Conservation (phyloP, 2,797 vertebrate species). For the Passerculus sandwichensis region DNA sequence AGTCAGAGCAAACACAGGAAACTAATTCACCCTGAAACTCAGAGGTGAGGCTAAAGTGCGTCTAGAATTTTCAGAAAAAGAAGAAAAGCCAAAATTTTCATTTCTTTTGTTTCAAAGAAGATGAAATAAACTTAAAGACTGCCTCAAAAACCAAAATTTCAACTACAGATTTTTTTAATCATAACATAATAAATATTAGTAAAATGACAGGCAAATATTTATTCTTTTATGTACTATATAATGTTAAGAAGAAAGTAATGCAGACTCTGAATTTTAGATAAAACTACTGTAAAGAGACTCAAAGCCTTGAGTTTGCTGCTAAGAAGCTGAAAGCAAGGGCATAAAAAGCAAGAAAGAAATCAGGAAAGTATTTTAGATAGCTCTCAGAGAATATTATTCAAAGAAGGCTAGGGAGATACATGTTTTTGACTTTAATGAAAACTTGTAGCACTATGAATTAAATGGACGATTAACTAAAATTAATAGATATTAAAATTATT, state of each 20-base stretch:
- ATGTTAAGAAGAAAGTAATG: conserved; percentile 26
- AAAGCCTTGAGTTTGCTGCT: conserved; percentile 63
- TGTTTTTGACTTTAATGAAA: conserved; percentile 3
- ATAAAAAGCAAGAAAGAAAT: conserved; percentile 60
- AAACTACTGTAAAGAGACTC: neutral
- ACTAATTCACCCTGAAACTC: neutral
- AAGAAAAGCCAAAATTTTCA: neutral
- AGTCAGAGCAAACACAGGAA: neutral
- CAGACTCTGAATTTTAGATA: conserved; percentile 16
- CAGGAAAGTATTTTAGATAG: conserved; percentile 47
- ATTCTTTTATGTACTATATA: neutral
- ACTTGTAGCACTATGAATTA: neutral
- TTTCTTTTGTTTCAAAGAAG: neutral
- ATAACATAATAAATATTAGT: conserved; percentile 49
- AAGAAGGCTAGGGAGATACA: neutral
- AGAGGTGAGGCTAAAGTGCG: neutral
- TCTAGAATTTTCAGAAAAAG: neutral
- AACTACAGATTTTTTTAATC: neutral
- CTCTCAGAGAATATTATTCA: conserved; percentile 43
- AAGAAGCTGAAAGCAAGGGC: conserved; percentile 57
- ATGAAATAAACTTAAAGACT: neutral
- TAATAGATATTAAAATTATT: neutral
- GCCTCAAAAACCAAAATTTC: neutral
- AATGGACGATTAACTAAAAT: conserved; percentile 3
- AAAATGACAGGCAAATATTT: conserved; percentile 59